phyloP scores from a whole-genome alignment of 2,113 vertebrate species.

The Brachirus orientalis region DNA sequence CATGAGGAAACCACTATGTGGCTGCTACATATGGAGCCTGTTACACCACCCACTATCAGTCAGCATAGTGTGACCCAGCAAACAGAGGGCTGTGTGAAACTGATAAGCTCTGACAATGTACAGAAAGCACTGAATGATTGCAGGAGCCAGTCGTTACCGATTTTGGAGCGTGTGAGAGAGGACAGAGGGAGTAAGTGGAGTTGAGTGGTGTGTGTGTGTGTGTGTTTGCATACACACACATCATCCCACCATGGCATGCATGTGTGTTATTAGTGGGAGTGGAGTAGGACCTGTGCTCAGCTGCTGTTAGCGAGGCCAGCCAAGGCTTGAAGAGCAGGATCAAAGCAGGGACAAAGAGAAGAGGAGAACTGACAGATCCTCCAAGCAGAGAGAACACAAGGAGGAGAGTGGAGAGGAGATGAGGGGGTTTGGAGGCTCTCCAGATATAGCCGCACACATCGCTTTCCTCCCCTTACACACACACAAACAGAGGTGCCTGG shows the following conservation, averaged over 20 bases:
- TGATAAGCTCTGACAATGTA: slow-evolving; percentile 56
- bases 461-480: slow-evolving; percentile 63
- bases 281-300: slow-evolving; percentile 76
- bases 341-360: slow-evolving; percentile 78
- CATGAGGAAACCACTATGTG: slow-evolving; percentile 9
- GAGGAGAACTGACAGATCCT: slow-evolving; percentile 79
- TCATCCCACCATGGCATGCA: slow-evolving; percentile 54
- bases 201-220: slow-evolving; percentile 22
- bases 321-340: slow-evolving; percentile 76
- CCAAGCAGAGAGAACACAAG: slow-evolving; percentile 74
- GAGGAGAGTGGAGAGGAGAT: slow-evolving; percentile 66
- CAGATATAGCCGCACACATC: slow-evolving; percentile 76
- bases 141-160: slow-evolving; percentile 53
- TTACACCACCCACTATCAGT: slow-evolving; percentile 48
- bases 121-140: slow-evolving; percentile 58
- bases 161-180: slow-evolving; percentile 54
- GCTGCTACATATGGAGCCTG: slow-evolving; percentile 17
- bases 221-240: slow-evolving; percentile 29
- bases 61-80: slow-evolving; percentile 53
- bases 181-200: slow-evolving; percentile 45
- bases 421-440: slow-evolving; percentile 76
- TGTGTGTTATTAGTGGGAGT: slow-evolving; percentile 78
- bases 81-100: slow-evolving; percentile 45
- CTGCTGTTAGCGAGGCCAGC: slow-evolving; percentile 77
- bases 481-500: slow-evolving; percentile 63